Conservation (phyloP, 2,113 vertebrate species). For the Pelecanus crispus region DNA sequence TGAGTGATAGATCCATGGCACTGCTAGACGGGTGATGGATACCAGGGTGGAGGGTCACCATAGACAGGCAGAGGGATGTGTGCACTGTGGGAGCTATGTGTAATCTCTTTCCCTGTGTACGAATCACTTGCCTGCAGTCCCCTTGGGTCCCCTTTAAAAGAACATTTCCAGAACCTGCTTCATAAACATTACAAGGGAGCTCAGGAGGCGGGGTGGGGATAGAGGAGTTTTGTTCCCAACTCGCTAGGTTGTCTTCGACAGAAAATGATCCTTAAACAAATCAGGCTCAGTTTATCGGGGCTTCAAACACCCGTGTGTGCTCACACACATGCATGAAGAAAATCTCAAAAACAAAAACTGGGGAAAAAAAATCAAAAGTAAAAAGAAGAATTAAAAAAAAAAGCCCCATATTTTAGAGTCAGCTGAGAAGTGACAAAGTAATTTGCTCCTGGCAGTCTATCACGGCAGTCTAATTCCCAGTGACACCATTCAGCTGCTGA, state of each 20-base stretch:
- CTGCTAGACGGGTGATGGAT: neutral
- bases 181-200: neutral
- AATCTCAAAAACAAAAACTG: neutral
- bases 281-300: neutral
- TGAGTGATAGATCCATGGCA: neutral
- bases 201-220: neutral
- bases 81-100: rapidly evolving
- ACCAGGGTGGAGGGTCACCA: neutral
- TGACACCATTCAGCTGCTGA: slow-evolving; percentile 76
- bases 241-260: neutral
- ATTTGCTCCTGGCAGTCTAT: slow-evolving; percentile 76
- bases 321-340: neutral
- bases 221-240: neutral
- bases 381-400: neutral
- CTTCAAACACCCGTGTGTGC: neutral
- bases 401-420: slow-evolving; percentile 60
- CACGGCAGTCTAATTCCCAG: slow-evolving; percentile 72
- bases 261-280: slow-evolving; percentile 35
- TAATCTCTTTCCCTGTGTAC: neutral
- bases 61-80: neutral
- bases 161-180: neutral
- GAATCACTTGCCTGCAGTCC: neutral
- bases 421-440: slow-evolving; percentile 74
- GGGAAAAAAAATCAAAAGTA: neutral
- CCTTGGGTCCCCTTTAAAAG: neutral